These are phyloP conservation scores for Nesospiza acunhae DNA, from an alignment of 2,113 vertebrate species.

Conservation along the genomic window DNA sequence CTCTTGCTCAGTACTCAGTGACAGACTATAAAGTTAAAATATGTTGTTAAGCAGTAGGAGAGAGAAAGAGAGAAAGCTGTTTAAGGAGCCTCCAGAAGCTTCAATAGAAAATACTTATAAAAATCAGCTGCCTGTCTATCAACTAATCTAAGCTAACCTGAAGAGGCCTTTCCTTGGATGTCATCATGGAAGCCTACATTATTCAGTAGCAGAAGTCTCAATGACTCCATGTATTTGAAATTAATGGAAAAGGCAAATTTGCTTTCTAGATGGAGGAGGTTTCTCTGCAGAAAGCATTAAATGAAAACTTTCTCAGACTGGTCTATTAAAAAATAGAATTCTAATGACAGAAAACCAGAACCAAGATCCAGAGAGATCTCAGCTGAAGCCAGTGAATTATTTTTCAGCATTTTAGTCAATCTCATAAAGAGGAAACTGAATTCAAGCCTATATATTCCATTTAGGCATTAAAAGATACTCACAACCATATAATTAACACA, in stretches of 20 bases:
- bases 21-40: background rate
- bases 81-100: background rate
- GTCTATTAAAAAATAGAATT: background rate
- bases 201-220: background rate
- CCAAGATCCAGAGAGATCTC: background rate
- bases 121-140: background rate
- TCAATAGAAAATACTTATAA: background rate
- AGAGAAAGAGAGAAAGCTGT: background rate
- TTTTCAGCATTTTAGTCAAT: background rate
- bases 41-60: background rate
- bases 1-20: background rate
- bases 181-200: background rate
- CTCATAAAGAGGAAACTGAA: background rate
- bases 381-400: background rate
- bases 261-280: background rate
- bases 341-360: background rate
- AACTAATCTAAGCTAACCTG: background rate
- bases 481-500: background rate
- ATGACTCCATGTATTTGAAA: background rate
- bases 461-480: background rate
- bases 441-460: background rate
- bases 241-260: background rate
- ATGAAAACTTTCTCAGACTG: background rate
- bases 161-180: background rate
- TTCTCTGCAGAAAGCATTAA: background rate